These are phyloP conservation scores for Bos javanicus DNA, from an alignment of 2,113 vertebrate genomes.

Conservation along the genomic window DNA sequence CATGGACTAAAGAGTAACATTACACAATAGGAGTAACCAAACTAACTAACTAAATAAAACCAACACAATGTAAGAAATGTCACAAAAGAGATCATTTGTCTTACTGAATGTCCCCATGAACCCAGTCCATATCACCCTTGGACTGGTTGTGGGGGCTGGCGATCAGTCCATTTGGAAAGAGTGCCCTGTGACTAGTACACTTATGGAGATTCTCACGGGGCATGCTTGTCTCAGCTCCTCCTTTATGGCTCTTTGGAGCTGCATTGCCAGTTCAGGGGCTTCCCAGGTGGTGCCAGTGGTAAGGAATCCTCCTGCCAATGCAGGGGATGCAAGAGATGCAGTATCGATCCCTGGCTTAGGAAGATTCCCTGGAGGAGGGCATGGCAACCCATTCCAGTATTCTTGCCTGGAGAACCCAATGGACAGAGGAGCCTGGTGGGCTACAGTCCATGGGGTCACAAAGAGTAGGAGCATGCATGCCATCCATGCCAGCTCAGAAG, in stretches of 20 bases:
- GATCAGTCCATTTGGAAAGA: neutral
- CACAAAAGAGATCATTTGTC: neutral
- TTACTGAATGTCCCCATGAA: neutral
- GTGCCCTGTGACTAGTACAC: neutral
- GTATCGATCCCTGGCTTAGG: neutral
- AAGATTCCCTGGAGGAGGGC: neutral
- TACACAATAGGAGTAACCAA: neutral
- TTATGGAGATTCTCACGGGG: neutral
- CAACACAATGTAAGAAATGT: neutral
- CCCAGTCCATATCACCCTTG: neutral
- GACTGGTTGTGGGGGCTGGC: neutral
- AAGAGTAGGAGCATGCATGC: neutral
- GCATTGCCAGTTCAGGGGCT: neutral
- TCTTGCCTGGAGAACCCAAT: neutral
- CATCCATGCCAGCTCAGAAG: neutral
- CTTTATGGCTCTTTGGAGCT: neutral
- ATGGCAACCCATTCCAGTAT: neutral
- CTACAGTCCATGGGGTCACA: neutral
- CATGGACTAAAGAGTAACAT: accelerated
- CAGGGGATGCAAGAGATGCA: neutral
- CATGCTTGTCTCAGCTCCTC: neutral
- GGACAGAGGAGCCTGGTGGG: neutral
- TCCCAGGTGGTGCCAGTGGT: neutral
- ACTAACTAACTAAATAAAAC: neutral
- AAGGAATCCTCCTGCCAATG: neutral